Evolutionary conservation across 2,888 invertebrate species (phyloP).

Genomic region (Catocala sponsa): DNA sequence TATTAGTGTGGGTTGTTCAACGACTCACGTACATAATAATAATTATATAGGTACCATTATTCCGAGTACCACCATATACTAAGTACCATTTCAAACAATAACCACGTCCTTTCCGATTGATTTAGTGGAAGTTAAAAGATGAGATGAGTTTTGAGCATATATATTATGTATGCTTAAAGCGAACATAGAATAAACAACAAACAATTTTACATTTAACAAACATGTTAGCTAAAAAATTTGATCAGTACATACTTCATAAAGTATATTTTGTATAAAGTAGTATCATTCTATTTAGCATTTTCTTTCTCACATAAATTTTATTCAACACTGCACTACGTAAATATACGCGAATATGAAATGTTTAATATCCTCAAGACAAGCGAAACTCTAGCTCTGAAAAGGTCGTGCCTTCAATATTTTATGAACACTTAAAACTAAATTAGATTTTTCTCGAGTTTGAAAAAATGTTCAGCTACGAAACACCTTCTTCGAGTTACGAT

Average conservation of each 20-base stretch:
- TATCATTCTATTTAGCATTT: neutral
- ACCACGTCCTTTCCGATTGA: no score
- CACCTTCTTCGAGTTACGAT: conserved; percentile 50
- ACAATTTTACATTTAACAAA: no score
- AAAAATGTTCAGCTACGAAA: conserved; percentile 56
- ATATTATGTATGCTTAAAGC: no score
- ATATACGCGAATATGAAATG: conserved; percentile 69
- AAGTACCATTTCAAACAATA: no score
- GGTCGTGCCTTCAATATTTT: conserved; percentile 73
- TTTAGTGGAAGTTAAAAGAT: no score
- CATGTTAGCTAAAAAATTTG: no score
- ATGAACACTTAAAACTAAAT: conserved; percentile 62
- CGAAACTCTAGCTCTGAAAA: conserved; percentile 64
- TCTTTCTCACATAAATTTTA: conserved; percentile 71
- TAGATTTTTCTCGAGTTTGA: conserved; percentile 67
- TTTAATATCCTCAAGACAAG: conserved; percentile 77
- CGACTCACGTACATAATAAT: no score
- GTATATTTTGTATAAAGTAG: neutral
- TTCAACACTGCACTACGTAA: conserved; percentile 53
- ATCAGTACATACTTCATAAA: neutral
- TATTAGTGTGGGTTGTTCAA: no score
- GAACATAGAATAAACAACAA: no score
- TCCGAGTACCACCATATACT: no score
- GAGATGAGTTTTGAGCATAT: no score
- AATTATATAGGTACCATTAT: no score